phyloP scores from a whole-genome alignment of 2,888 invertebrate species.

The Mamestra brassicae region DNA sequence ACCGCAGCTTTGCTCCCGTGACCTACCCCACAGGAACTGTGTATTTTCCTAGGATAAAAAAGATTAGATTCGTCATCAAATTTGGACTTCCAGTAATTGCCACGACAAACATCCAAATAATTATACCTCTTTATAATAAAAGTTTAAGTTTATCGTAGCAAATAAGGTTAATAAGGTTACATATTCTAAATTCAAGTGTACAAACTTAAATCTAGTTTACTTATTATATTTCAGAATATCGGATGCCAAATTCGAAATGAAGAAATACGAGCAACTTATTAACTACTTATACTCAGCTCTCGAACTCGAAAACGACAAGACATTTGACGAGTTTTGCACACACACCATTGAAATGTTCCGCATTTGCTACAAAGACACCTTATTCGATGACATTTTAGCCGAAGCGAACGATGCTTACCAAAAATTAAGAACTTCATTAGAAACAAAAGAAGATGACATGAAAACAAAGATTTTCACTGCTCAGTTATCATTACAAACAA shows the following conservation, averaged over 20 bases:
- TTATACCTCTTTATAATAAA: too few species aligned
- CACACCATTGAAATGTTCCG: constrained; percentile 43
- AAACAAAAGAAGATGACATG: constrained; percentile 56
- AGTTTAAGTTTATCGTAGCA: too few species aligned
- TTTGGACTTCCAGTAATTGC: too few species aligned
- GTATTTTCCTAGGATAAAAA: too few species aligned
- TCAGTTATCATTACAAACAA: constrained; percentile 84
- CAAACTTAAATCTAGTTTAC: not conserved
- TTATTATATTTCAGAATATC: constrained; percentile 73
- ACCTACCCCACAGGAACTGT: too few species aligned
- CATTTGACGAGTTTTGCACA: constrained; percentile 40
- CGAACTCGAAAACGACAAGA: constrained; percentile 17
- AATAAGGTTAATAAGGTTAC: too few species aligned
- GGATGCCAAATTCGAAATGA: constrained; percentile 79
- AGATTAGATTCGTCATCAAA: too few species aligned
- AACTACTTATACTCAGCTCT: constrained; percentile 70
- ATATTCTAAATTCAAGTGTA: not conserved
- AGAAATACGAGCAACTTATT: constrained; percentile 80
- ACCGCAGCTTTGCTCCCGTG: too few species aligned
- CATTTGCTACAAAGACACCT: constrained; percentile 70
- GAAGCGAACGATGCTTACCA: constrained; percentile 72
- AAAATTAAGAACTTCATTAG: constrained; percentile 64
- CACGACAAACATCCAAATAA: too few species aligned
- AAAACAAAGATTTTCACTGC: constrained; percentile 75
- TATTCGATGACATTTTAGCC: constrained; percentile 68